Evolutionary conservation across 1,140 invertebrate species (phyloP).

Genomic region (Nasonia vitripennis): DNA sequence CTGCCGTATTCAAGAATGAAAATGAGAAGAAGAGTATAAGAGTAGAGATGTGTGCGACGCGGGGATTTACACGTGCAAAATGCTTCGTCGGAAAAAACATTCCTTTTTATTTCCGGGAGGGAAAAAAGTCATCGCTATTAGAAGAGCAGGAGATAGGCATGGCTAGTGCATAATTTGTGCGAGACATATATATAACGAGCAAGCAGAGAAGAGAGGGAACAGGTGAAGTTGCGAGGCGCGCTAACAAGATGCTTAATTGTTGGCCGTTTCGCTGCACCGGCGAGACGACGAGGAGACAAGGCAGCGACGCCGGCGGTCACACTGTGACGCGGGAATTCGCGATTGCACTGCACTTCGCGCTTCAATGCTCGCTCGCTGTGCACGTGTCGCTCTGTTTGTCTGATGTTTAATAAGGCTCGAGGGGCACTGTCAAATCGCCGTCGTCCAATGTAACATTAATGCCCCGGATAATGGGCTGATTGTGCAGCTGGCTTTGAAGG

Average conservation of each 20-base stretch:
- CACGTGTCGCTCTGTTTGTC: background rate
- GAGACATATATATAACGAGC: background rate
- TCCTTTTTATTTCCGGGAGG: background rate
- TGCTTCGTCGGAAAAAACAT: background rate
- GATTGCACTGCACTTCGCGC: constrained; percentile 1
- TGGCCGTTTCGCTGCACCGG: constrained; percentile 27
- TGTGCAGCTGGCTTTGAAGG: background rate
- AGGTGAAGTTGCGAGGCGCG: constrained; percentile 38
- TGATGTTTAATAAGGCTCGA: constrained; percentile 46
- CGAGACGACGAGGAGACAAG: background rate
- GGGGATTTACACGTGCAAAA: constrained; percentile 9
- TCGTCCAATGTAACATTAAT: background rate
- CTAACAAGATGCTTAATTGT: constrained; percentile 56
- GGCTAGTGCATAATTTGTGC: background rate
- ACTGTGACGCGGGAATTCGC: constrained; percentile 26
- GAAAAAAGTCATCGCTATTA: background rate
- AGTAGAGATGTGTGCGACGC: background rate
- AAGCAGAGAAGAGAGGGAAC: background rate
- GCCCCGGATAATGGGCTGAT: background rate
- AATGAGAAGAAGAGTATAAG: background rate
- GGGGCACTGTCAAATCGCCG: background rate
- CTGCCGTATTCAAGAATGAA: background rate
- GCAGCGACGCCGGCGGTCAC: background rate
- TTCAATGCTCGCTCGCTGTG: background rate
- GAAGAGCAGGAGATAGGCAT: background rate